phyloP scores from a whole-genome alignment of 2,888 invertebrate species.

The Liopterus haemorrhoidalis region DNA sequence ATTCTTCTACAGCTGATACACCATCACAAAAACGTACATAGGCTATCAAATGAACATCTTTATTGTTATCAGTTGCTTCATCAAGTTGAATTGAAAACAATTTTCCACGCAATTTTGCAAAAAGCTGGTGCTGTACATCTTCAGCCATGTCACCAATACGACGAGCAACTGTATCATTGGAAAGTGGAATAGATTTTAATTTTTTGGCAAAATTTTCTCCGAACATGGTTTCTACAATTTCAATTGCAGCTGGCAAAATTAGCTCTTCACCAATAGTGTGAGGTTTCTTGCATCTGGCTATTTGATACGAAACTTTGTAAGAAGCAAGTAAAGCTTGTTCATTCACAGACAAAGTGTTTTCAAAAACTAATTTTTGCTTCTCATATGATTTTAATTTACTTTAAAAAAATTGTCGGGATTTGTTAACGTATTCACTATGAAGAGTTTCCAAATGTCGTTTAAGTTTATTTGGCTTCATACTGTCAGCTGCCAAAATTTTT shows the following conservation, averaged over 20 bases:
- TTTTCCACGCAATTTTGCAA: constrained; percentile 16
- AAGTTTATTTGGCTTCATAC: constrained; percentile 25
- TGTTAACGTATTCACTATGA: constrained; percentile 22
- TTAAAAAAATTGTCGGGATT: constrained; percentile 21
- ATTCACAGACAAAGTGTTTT: constrained; percentile 16
- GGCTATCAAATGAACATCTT: constrained; percentile 25
- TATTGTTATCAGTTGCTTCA: constrained; percentile 24
- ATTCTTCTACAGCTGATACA: constrained; percentile 22
- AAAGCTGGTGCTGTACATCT: constrained; percentile 26
- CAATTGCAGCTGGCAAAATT: constrained; percentile 19
- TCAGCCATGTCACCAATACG: constrained; percentile 25
- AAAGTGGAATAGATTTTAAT: constrained; percentile 14
- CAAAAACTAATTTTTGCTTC: constrained; percentile 17
- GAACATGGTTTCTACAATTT: constrained; percentile 24
- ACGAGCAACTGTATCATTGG: constrained; percentile 22
- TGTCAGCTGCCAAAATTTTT: constrained; percentile 25
- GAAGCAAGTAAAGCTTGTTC: constrained; percentile 18
- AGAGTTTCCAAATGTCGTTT: constrained; percentile 21
- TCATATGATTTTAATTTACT: constrained; percentile 20
- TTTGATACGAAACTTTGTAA: constrained; percentile 21
- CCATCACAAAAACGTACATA: constrained; percentile 25
- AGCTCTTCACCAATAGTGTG: constrained; percentile 19
- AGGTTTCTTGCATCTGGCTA: constrained; percentile 20
- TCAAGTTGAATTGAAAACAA: constrained; percentile 24
- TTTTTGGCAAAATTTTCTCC: constrained; percentile 22